Evolutionary conservation across 2,797 vertebrate species (phyloP).

Genomic region (Bradypodion ventrale): DNA sequence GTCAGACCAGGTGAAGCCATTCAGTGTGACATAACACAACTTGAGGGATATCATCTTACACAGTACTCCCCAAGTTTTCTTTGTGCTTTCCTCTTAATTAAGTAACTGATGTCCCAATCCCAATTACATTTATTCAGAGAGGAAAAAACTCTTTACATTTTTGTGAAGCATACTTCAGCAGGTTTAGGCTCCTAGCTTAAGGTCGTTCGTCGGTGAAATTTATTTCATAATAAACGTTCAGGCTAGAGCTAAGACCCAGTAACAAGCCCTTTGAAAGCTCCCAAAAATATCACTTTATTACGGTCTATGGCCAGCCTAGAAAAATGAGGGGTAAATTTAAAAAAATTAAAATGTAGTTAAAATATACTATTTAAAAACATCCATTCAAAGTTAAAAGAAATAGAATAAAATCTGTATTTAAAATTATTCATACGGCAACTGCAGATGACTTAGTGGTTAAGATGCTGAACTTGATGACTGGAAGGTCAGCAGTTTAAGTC

Average conservation of each 20-base stretch:
- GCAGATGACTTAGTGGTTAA: too few species aligned
- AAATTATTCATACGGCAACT: too few species aligned
- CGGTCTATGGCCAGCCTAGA: too few species aligned
- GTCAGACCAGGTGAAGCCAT: conserved; percentile 64
- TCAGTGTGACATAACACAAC: conserved; percentile 60
- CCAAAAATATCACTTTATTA: too few species aligned
- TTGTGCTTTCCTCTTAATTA: conserved; percentile 37
- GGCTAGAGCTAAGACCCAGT: not conserved
- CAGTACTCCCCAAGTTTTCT: conserved; percentile 2
- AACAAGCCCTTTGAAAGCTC: not conserved
- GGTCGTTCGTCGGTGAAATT: not conserved
- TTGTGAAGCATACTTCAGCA: not conserved
- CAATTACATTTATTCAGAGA: conserved; percentile 15
- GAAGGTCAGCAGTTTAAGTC: too few species aligned
- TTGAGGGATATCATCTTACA: conserved; percentile 48
- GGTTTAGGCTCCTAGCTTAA: not conserved
- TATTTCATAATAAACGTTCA: not conserved
- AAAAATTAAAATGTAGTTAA: too few species aligned
- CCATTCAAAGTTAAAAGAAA: too few species aligned
- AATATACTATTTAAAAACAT: too few species aligned
- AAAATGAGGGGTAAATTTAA: too few species aligned
- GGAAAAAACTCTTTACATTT: not conserved
- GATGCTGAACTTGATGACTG: too few species aligned
- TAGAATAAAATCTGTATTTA: too few species aligned
- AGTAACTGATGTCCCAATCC: not conserved